Evolutionary conservation across 2,113 vertebrate genomes (phyloP).

Genomic region (Hypocryptadius cinnamomeus): DNA sequence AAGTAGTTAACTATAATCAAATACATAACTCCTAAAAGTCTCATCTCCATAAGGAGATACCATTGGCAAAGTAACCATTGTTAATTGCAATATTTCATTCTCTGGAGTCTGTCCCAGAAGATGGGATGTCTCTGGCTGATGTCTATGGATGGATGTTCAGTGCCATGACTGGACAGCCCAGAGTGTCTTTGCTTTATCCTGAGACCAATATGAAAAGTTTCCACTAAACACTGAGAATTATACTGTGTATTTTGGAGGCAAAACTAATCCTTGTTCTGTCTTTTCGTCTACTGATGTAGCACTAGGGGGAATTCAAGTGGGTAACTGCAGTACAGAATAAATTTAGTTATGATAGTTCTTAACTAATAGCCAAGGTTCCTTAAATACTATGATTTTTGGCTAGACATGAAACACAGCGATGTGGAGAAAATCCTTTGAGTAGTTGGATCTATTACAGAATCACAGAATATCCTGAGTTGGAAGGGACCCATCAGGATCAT

Average conservation of each 20-base stretch:
- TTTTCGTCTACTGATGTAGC: background rate
- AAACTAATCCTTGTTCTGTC: background rate
- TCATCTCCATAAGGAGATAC: background rate
- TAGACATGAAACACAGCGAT: background rate
- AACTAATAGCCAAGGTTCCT: background rate
- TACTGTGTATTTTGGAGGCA: background rate
- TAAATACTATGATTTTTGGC: background rate
- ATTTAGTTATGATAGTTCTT: background rate
- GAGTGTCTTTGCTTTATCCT: background rate
- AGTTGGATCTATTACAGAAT: background rate
- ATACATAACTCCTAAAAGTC: background rate
- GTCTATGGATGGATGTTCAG: background rate
- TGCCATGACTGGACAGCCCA: background rate
- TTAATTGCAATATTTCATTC: background rate
- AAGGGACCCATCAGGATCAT: background rate
- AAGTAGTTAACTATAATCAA: background rate
- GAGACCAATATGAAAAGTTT: background rate
- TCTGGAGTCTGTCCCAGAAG: background rate
- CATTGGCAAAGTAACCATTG: background rate
- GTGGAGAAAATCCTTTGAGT: background rate
- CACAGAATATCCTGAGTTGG: background rate
- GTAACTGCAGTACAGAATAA: background rate
- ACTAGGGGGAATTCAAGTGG: background rate
- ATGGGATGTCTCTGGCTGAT: background rate
- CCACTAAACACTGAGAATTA: background rate